Evolutionary conservation across 2,888 invertebrate species (phyloP).

Genomic region (Nemoura dubitans): DNA sequence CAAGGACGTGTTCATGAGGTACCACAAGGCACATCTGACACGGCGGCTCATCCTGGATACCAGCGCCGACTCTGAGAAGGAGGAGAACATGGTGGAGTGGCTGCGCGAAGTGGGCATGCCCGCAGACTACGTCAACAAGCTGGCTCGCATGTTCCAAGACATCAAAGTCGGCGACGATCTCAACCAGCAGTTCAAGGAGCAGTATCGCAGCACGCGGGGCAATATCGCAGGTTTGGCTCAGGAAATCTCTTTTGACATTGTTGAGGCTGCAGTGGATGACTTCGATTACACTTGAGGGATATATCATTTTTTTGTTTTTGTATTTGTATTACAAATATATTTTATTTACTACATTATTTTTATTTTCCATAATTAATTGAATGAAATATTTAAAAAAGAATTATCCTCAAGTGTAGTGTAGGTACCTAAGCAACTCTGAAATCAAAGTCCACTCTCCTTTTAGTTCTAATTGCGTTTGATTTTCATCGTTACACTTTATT

Average conservation of each 20-base stretch:
- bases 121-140: slow-evolving; percentile 79
- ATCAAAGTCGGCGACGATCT: slow-evolving; percentile 98
- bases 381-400: too few relatives aligned
- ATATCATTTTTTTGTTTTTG: too few relatives aligned
- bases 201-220: slow-evolving; percentile 75
- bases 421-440: too few relatives aligned
- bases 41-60: slow-evolving; percentile 95
- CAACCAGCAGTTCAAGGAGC: slow-evolving; percentile 87
- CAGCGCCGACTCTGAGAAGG: slow-evolving; percentile 98
- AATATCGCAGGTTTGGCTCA: slow-evolving; percentile 64
- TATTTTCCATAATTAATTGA: too few relatives aligned
- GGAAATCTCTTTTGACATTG: slow-evolving; percentile 9
- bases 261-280: too few relatives aligned
- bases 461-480: too few relatives aligned
- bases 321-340: too few relatives aligned
- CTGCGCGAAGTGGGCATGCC: slow-evolving; percentile 91
- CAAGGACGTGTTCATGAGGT: slow-evolving; percentile 99
- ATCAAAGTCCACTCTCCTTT: too few relatives aligned
- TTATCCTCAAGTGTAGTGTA: too few relatives aligned
- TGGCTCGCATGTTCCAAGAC: slow-evolving; percentile 98
- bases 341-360: too few relatives aligned
- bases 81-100: slow-evolving; percentile 96
- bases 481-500: too few relatives aligned
- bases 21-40: slow-evolving; percentile 98
- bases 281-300: too few relatives aligned